These are phyloP conservation scores for Craseonycteris thonglongyai DNA, from an alignment of 2,113 vertebrate genomes.

Conservation along the genomic window DNA sequence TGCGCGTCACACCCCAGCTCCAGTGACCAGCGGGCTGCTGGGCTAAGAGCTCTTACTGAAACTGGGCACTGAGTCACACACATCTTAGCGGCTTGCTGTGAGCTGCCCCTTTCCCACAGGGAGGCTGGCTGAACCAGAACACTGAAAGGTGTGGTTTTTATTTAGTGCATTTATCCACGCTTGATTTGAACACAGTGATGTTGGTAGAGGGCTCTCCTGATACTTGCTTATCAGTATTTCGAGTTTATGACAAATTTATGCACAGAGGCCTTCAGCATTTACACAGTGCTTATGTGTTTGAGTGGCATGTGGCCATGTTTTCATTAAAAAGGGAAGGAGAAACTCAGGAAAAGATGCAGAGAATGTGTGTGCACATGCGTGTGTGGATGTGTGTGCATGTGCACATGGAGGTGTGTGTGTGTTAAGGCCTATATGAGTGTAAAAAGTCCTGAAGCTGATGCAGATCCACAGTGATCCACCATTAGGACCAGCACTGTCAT, in stretches of 20 bases:
- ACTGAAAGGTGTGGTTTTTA: neutral
- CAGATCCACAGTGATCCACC: neutral
- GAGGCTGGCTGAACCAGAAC: neutral
- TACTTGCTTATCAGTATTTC: neutral
- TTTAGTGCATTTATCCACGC: neutral
- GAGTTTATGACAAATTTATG: neutral
- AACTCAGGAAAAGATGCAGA: neutral
- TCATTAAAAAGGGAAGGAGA: neutral
- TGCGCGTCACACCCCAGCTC: neutral
- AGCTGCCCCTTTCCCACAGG: neutral
- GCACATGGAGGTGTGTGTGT: neutral
- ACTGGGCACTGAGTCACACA: neutral
- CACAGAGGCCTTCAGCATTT: neutral
- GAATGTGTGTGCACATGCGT: fast-evolving
- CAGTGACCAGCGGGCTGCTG: neutral
- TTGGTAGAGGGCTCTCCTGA: neutral
- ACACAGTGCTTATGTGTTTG: neutral
- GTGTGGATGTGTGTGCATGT: neutral
- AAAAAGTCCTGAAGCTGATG: neutral
- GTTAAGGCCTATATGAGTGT: neutral
- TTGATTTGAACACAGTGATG: neutral
- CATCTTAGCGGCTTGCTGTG: neutral
- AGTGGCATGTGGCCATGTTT: neutral
- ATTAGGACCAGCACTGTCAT: neutral
- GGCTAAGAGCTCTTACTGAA: neutral